Conservation (phyloP, 2,113 vertebrate genomes). For the Paratilapia polleni region DNA sequence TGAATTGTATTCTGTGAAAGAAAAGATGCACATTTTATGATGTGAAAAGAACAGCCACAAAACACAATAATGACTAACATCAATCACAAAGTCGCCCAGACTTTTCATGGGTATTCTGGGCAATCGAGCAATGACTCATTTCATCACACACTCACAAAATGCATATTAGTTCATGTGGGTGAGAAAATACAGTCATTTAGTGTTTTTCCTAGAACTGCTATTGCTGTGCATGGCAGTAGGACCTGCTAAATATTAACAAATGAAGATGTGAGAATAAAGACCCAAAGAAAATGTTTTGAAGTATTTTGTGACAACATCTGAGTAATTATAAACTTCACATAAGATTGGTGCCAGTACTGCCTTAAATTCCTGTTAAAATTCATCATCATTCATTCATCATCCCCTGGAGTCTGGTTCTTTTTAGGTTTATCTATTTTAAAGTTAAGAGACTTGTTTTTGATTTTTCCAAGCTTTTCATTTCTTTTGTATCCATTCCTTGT, state of each 20-base stretch:
- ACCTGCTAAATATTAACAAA: background rate
- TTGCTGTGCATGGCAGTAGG: background rate
- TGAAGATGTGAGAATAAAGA: background rate
- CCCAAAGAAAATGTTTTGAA: background rate
- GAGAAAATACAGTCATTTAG: slow-evolving; percentile 20
- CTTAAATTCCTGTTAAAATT: background rate
- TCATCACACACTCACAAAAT: slow-evolving; percentile 26
- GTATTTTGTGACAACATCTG: background rate
- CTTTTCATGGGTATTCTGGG: background rate
- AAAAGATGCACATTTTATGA: slow-evolving; percentile 5
- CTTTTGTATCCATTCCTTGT: background rate
- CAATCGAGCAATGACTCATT: slow-evolving; percentile 44
- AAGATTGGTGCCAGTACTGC: background rate
- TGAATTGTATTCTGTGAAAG: background rate
- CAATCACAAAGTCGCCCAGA: background rate
- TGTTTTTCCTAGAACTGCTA: background rate
- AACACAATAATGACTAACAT: slow-evolving; percentile 9
- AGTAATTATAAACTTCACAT: background rate
- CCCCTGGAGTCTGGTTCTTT: background rate
- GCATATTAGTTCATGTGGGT: background rate
- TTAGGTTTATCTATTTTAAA: background rate
- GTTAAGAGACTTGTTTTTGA: background rate
- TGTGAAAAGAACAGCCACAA: slow-evolving; percentile 23
- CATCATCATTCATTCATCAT: background rate
- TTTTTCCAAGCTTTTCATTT: background rate